phyloP scores from a whole-genome alignment of 2,888 invertebrate genomes.

The Cetonia aurata region DNA sequence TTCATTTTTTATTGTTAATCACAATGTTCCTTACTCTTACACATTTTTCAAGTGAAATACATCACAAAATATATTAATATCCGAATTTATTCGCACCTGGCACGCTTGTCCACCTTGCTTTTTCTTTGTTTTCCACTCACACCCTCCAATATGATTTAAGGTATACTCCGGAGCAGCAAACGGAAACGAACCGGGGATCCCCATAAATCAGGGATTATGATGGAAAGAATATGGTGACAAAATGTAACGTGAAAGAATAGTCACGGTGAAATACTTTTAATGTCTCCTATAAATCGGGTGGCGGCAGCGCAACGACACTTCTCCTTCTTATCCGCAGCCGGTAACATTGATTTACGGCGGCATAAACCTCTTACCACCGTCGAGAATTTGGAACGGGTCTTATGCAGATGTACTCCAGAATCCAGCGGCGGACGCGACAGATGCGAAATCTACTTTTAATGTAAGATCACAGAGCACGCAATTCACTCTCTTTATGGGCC shows the following conservation, averaged over 20 bases:
- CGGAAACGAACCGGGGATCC: constrained; percentile 1
- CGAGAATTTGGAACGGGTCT: not conserved
- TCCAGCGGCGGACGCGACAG: constrained; percentile 8
- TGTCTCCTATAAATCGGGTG: constrained; percentile 35
- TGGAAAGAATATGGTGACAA: constrained; percentile 37
- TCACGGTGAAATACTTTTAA: constrained; percentile 40
- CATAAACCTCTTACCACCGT: constrained; percentile 34
- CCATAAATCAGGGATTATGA: constrained; percentile 39
- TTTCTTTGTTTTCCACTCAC: not conserved
- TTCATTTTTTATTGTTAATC: no score
- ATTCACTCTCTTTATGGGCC: constrained; percentile 29
- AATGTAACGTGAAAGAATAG: constrained; percentile 40
- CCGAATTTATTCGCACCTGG: constrained; percentile 10
- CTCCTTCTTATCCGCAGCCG: not conserved
- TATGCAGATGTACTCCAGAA: constrained; percentile 24
- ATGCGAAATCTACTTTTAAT: constrained; percentile 27
- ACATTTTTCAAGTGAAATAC: no score
- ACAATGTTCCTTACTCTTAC: no score
- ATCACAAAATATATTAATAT: not conserved
- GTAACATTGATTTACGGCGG: constrained; percentile 30
- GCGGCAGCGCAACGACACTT: constrained; percentile 4
- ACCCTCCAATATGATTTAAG: constrained; percentile 2
- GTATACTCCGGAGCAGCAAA: not conserved
- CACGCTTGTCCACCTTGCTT: not conserved
- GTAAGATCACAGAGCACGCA: constrained; percentile 18